A percentile compares a stretch with the other conserved stretches of the same genome.
Conservation (phyloP, 2,113 vertebrate genomes). For the Elanus axillaris region DNA sequence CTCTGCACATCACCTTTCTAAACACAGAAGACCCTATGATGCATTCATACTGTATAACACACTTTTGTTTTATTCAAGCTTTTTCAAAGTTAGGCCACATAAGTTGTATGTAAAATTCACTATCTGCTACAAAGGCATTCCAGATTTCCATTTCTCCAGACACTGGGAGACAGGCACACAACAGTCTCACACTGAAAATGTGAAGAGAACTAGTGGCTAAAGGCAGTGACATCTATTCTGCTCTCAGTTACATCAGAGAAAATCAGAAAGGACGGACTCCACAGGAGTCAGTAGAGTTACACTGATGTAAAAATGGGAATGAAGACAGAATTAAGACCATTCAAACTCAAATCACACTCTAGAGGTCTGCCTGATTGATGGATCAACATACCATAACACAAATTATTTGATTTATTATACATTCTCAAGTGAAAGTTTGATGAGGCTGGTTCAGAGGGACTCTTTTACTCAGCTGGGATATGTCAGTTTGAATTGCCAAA, state of each 20-base stretch:
- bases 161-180: constrained; percentile 8
- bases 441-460: not conserved
- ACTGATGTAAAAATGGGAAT: not conserved
- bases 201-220: not conserved
- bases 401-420: not conserved
- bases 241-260: not conserved
- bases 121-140: constrained; percentile 23
- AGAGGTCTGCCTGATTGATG: not conserved
- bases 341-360: not conserved
- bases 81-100: not conserved
- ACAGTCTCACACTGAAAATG: not conserved
- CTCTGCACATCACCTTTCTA: not conserved
- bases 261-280: not conserved
- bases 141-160: constrained; percentile 1
- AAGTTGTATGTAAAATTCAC: constrained; percentile 29
- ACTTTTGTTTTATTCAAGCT: constrained; percentile 40
- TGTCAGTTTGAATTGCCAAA: not conserved
- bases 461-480: not conserved
- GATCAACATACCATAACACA: not conserved
- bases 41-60: not conserved
- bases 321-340: not conserved
- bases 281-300: constrained; percentile 7
- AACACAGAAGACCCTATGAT: not conserved
- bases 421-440: not conserved
- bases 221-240: not conserved